Conservation (phyloP, 2,113 vertebrate genomes). For the Gopherus flavomarginatus region DNA sequence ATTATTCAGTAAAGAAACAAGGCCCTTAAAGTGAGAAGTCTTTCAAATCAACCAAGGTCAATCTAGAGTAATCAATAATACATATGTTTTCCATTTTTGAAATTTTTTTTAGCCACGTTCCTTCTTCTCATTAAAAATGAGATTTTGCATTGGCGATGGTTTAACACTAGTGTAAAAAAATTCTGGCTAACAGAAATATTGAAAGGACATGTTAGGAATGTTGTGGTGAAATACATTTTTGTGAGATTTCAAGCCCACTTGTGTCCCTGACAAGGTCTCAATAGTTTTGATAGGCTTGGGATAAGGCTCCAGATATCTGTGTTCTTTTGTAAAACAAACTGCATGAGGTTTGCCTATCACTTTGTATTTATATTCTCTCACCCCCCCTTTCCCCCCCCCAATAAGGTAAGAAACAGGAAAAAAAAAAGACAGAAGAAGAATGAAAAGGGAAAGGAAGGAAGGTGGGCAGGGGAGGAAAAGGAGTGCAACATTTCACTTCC, state of each 20-base stretch:
- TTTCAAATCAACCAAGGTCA: background rate
- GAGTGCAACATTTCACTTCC: background rate
- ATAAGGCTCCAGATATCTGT: background rate
- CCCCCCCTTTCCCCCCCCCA: rapidly evolving
- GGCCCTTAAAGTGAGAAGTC: background rate
- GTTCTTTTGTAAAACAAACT: background rate
- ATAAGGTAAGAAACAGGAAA: background rate
- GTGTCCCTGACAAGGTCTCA: background rate
- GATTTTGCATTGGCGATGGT: background rate
- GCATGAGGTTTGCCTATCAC: background rate
- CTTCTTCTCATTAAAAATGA: background rate
- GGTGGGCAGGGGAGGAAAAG: background rate
- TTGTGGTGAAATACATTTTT: background rate
- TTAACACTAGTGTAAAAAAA: background rate
- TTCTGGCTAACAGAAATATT: background rate
- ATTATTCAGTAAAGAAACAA: background rate
- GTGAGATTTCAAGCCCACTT: background rate
- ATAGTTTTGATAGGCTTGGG: background rate
- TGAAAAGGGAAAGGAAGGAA: background rate
- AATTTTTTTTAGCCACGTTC: background rate
- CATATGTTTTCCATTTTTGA: background rate
- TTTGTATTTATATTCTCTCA: background rate
- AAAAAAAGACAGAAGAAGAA: background rate
- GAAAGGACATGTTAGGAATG: background rate
- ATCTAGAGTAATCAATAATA: background rate